These are phyloP conservation scores for Pachliopta kotzebuea DNA, from an alignment of 2,888 invertebrate genomes.

Conservation along the genomic window DNA sequence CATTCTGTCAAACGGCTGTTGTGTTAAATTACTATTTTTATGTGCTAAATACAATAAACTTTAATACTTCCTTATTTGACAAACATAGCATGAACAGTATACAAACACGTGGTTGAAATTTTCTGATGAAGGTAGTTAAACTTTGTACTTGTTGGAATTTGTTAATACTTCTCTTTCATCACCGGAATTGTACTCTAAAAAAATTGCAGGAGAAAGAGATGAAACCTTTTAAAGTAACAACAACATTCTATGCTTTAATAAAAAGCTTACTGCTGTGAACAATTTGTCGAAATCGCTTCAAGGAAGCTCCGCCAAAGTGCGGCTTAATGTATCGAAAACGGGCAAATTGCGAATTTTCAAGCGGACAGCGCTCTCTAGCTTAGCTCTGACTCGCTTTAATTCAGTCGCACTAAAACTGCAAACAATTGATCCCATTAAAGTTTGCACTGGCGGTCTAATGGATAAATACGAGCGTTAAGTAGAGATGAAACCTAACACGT, in stretches of 20 bases:
- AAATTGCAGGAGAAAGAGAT: neutral
- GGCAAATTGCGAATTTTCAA: conserved; percentile 6
- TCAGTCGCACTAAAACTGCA: neutral
- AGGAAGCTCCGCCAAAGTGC: neutral
- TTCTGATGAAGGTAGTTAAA: too few species aligned
- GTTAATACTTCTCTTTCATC: too few species aligned
- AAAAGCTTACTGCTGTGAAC: neutral
- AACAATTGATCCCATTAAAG: neutral
- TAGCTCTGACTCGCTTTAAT: neutral
- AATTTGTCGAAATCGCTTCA: neutral
- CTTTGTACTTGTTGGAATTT: too few species aligned
- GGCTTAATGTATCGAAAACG: conserved; percentile 3
- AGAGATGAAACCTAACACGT: too few species aligned
- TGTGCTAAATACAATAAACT: too few species aligned
- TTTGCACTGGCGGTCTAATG: neutral
- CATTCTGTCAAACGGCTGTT: too few species aligned
- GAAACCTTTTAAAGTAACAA: neutral
- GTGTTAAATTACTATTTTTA: too few species aligned
- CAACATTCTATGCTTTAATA: neutral
- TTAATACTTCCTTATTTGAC: too few species aligned
- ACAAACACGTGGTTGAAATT: too few species aligned
- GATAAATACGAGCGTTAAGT: too few species aligned
- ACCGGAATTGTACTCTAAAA: too few species aligned
- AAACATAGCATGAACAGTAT: too few species aligned
- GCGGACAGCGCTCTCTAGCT: neutral